Percentiles rank a stretch among this genome's conserved stretches.
These are phyloP conservation scores for Pachyrhynchus sulphureomaculatus DNA, from an alignment of 1,140 invertebrate species.

Conservation along the genomic window DNA sequence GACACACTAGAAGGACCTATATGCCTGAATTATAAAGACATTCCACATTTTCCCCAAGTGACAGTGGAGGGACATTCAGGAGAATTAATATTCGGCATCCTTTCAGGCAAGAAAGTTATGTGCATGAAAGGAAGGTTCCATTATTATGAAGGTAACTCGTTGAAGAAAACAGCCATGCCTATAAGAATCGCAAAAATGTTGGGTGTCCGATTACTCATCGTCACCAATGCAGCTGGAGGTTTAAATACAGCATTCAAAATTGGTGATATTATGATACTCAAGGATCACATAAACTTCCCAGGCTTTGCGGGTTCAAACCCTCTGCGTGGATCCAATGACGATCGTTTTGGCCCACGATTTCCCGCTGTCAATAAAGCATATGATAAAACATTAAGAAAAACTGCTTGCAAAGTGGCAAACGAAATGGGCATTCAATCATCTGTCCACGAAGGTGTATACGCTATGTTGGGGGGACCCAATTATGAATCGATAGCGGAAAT, in stretches of 20 bases:
- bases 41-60: constrained; percentile 87
- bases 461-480: constrained; percentile 85
- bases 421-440: constrained; percentile 71
- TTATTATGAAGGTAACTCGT: constrained; percentile 90
- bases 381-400: constrained; percentile 66
- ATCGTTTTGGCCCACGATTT: constrained; percentile 88
- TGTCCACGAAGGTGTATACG: constrained; percentile 84
- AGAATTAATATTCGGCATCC: constrained; percentile 81
- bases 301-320: constrained; percentile 89
- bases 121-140: constrained; percentile 96
- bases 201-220: constrained; percentile 80
- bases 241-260: constrained; percentile 80
- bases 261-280: constrained; percentile 60
- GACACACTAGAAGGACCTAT: constrained; percentile 72
- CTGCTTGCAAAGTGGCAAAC: constrained; percentile 68
- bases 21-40: constrained; percentile 79
- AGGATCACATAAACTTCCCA: constrained; percentile 90
- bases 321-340: constrained; percentile 87
- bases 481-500: constrained; percentile 92
- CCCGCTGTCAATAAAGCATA: constrained; percentile 86
- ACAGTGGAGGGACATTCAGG: constrained; percentile 89
- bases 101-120: constrained; percentile 75
- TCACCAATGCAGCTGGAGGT: constrained; percentile 92
- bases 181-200: constrained; percentile 91
- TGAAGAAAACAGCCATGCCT: constrained; percentile 88